Evolutionary conservation across 2,113 vertebrate species (phyloP), one percentile per base, ranked within the genome.

Genomic region (Epinephelus cyanopodus): DNA sequence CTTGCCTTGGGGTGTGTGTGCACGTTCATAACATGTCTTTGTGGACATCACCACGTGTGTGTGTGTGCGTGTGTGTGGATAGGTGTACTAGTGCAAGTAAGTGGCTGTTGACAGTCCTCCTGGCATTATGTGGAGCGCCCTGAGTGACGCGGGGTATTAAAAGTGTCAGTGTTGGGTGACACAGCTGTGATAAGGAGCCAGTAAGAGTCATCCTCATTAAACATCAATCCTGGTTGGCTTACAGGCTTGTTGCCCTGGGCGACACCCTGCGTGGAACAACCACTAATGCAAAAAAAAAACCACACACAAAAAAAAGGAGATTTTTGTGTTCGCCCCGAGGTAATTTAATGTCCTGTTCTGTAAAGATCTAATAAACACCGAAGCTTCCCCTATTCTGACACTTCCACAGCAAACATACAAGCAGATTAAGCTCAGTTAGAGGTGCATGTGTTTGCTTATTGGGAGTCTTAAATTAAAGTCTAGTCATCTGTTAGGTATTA

Each of bases 201-300:
- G 77, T 77, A 82, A 89, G 82, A 92, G 89, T 89, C 86, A 83
- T 91, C 83, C 90, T 93, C 89, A 92, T 94, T 93, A 93, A 93
- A 92, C 85, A 90, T 92, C 87, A 88, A 79, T 88, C 89, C 74
- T 70, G 67, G 69, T 83, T 82, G 78, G 77, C 82, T 89, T 65
- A 81, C 73, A 86, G 86, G 72, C 74, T 88, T 61, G 81, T 92
- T 90, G 89, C 92, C 80, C 74, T 6, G 47, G 90, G 93, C 74
- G 74, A 89, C 83, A 92, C 73, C 83, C 77, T 58, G 67, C 57
- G 66, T 9, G 25, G 77, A 73, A 53, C 77, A 84, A 70, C 79
- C 74, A 79, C 37, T 69, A 74, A 80, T 81, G 77, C 70, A 86
- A 78, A 73, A 29, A 56, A 23, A 23, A 39, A 0, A 21, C n/a